Conservation (phyloP, 2,113 vertebrate species). For the Pangasianodon hypophthalmus region DNA sequence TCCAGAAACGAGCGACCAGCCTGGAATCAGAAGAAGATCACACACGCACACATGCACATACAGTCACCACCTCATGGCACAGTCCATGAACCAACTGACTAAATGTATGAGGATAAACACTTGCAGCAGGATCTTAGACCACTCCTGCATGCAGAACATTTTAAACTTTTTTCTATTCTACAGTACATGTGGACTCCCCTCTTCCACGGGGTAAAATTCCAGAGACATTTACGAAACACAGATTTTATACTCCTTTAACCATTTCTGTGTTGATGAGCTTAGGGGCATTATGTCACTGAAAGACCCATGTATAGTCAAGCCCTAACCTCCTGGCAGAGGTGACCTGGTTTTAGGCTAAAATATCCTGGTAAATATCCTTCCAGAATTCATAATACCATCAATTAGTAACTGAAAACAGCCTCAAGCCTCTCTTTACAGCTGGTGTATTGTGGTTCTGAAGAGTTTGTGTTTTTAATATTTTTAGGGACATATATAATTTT, state of each 20-base stretch:
- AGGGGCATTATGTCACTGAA: too few relatives aligned
- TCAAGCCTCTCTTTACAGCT: not conserved
- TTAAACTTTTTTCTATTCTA: not conserved
- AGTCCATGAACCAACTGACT: not conserved
- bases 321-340: too few relatives aligned
- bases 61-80: not conserved
- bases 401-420: not conserved
- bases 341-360: too few relatives aligned
- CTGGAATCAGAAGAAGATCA: conserved; percentile 62
- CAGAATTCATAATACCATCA: not conserved
- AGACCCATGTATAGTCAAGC: too few relatives aligned
- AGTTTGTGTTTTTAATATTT: not conserved
- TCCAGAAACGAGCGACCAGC: conserved; percentile 74
- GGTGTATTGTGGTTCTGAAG: not conserved
- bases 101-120: not conserved
- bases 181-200: not conserved
- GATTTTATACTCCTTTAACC: not conserved
- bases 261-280: not conserved
- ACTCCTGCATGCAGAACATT: not conserved
- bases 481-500: not conserved
- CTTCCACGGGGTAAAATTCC: not conserved
- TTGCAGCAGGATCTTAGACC: not conserved
- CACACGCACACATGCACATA: not conserved
- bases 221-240: not conserved
- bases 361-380: not conserved